Base-by-base conservation (phyloP, 23 tunicate genomes). In the Botrylloides violaceus region DNA sequence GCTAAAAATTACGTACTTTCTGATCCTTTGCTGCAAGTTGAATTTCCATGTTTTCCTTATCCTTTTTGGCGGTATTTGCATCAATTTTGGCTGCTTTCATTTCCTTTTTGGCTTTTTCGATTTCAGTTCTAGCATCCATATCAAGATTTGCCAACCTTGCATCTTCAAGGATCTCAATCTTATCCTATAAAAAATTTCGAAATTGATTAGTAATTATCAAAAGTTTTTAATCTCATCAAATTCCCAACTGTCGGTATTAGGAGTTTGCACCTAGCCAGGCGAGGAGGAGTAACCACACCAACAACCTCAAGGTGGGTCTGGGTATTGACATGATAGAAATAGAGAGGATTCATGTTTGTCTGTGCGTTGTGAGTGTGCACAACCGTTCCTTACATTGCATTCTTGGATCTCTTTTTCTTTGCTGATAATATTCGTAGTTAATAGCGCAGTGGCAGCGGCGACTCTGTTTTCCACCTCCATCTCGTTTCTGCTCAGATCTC, bases 161-260 rank as follows among this genome's bases (percentile, higher is more conserved):
- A 23, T 66, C 4, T 35, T 66, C 73, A 66, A 66, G 73, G 20
- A 18, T 27, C 35, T 66, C 73, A 7, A 66, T 35, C 26, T 66
- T 66, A 3, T 5, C 73, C 73, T 66, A 27, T 3, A 6, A 66
- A n/a, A n/a, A n/a, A n/a, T n/a, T n/a, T n/a, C n/a, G n/a, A n/a
- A n/a, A n/a, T n/a, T n/a, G n/a, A n/a, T n/a, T n/a, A n/a, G n/a
- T n/a, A n/a, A n/a, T n/a, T n/a, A n/a, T n/a, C n/a, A n/a, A n/a
- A n/a, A n/a, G n/a, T n/a, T n/a, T n/a, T n/a, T n/a, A n/a, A n/a
- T n/a, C n/a, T n/a, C n/a, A n/a, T n/a, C n/a, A n/a, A n/a, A n/a
- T n/a, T n/a, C n/a, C n/a, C n/a, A n/a, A n/a, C n/a, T n/a, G n/a
- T n/a, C n/a, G n/a, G n/a, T n/a, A n/a, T n/a, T n/a, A n/a, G n/a